Evolutionary conservation across 2,797 vertebrate species (phyloP), one percentile per base, ranked within the genome.

Genomic region (Scolopax bukidnonensis): DNA sequence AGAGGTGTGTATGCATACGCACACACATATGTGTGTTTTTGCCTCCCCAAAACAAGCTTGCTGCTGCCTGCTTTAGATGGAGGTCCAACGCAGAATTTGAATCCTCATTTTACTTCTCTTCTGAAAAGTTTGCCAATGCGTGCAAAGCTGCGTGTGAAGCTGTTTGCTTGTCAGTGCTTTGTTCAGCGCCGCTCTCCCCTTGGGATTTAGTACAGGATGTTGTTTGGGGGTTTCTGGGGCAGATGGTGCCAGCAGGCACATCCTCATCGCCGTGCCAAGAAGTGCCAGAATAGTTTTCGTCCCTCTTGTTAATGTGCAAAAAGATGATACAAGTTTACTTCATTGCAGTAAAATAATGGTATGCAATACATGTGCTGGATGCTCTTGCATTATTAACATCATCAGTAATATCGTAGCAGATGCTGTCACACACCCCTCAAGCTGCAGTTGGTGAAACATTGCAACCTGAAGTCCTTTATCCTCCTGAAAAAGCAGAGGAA

Each of bases 191-290:
- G 1, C 51, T 60, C 76, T 41, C 43, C 36, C 20, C 47, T 70
- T 45, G 16, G 8, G 25, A 11, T 1, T 84, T 71, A 50, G 23
- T 28, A 27, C 1, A 4, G 33, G 32, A 11, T 67, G 21, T 59
- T 60, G 30, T 18, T 17, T 74, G 53, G 43, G 25, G 32, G 3
- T 7, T 70, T 90, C 69, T 56, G 71, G 45, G 45, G 32, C 23
- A 68, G 81, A 51, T 20, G 16, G 13, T 84, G 38, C 50, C 60
- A 76, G 47, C n/a, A 51, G 89, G 68, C 21, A 11, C 0, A 0
- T 61, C 33, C 24, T 80, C 0, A 0, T 61, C 30, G 15, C 32
- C 0, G 0, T n/a, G 54, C 56, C 69, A 81, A 32, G 45, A 63
- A 63, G 40, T 32, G 28, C 51, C 28, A 64, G 40, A 79, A 12